Base-by-base conservation (phyloP, 1,140 invertebrate species). In the Bombus cullumanus region DNA sequence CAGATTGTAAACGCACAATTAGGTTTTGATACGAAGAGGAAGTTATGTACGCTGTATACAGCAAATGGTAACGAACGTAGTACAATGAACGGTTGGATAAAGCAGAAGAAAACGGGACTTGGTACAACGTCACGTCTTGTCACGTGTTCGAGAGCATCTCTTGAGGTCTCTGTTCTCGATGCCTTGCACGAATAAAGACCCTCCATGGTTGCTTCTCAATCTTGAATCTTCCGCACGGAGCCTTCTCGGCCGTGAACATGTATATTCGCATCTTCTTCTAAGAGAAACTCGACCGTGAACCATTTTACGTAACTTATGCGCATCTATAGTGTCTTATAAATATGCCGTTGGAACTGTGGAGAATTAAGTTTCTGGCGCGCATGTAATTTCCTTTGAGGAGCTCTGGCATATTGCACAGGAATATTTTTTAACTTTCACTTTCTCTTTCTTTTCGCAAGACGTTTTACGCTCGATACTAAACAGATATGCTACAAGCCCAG, bases 91-190 rank as follows among this genome's bases (percentile, higher is more conserved):
- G 18, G 43, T 69, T 13, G 31, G 25, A 76, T 43, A n/a, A 3
- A 10, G 47, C 28, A 47, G 18, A 53, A 81, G 64, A 47, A 72
- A 81, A 28, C 31, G 53, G 78, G 47, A 59, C 62, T 68, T 39
- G 85, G 79, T 59, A 68, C 68, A 72, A 57, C 81, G 81, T 86
- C 85, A 88, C 88, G 87, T 89, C 85, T 88, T 77, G 79, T 93
- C 88, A 74, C 91, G 88, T 92, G 91, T 91, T 93, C 88, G 86
- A 92, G 90, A 84, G 91, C 86, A 59, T 71, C 92, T 89, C 91
- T 91, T 91, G 78, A 92, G 69, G 64, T 62, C 34, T 77, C 41
- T 83, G 86, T 83, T 89, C 82, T 73, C 86, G 77, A 90, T 90
- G 69, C 57, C 77, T 82, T 43, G 72, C 66, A 72, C 75, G 80